Conservation (phyloP, 2,888 invertebrate species). For the Oeneis ivallda region DNA sequence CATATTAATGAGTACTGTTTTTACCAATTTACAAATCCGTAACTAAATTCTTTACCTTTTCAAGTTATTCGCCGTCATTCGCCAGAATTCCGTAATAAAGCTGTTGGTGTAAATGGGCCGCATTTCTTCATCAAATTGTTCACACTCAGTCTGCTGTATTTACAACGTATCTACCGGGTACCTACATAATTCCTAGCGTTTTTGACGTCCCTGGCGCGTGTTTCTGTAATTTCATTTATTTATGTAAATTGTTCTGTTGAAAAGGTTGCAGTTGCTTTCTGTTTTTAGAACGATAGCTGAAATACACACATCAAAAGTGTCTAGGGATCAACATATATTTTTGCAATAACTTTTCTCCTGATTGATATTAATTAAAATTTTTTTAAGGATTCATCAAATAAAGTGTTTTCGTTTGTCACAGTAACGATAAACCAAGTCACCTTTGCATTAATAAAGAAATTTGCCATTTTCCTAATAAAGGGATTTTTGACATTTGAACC, state of each 20-base stretch:
- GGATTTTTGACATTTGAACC: too few relatives aligned
- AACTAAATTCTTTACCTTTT: background rate
- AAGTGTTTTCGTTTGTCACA: too few relatives aligned
- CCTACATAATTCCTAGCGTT: conserved; percentile 26
- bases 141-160: conserved; percentile 27
- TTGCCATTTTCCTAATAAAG: too few relatives aligned
- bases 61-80: background rate
- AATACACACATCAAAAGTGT: too few relatives aligned
- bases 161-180: too few relatives aligned
- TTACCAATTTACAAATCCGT: background rate
- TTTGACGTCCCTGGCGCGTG: conserved; percentile 16
- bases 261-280: background rate
- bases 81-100: conserved; percentile 26
- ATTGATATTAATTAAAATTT: too few relatives aligned
- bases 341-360: too few relatives aligned
- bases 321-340: too few relatives aligned
- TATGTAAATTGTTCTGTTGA: background rate
- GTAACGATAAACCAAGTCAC: too few relatives aligned
- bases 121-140: conserved; percentile 33
- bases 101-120: conserved; percentile 26
- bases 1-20: background rate
- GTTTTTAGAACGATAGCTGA: too few relatives aligned
- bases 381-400: too few relatives aligned
- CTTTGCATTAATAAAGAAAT: too few relatives aligned
- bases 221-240: background rate